Conservation (phyloP, 2,797 vertebrate species). For the Enteromius unitaeniatus region DNA sequence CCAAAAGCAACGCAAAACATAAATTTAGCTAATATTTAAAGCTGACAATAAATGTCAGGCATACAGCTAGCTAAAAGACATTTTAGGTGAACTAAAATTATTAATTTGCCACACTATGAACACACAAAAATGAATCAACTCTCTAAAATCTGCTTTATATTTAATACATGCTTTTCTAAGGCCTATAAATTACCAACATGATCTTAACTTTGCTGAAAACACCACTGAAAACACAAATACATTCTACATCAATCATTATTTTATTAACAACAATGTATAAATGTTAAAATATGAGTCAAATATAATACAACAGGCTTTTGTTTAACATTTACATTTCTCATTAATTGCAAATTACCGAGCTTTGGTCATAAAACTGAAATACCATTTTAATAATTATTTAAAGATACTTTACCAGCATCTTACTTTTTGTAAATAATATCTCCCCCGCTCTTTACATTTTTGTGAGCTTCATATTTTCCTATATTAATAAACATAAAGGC, state of each 20-base stretch:
- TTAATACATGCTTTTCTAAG: neutral
- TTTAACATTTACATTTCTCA: neutral
- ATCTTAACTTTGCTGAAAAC: neutral
- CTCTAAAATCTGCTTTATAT: neutral
- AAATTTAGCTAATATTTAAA: neutral
- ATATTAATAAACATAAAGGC: neutral
- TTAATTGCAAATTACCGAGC: neutral
- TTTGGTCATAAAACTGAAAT: neutral
- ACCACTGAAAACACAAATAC: neutral
- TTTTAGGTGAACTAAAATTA: neutral
- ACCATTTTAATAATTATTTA: neutral
- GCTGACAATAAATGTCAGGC: neutral
- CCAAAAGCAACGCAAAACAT: neutral
- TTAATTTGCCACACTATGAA: neutral
- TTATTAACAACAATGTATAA: neutral
- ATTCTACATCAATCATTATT: neutral
- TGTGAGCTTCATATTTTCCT: neutral
- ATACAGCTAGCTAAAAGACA: neutral
- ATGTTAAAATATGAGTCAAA: neutral
- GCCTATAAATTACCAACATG: neutral
- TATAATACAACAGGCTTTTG: neutral
- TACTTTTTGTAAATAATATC: neutral
- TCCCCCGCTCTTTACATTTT: neutral
- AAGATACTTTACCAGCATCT: neutral
- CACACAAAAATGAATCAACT: neutral